Evolutionary conservation across 2,888 invertebrate genomes (phyloP).

Genomic region (Euplexia lucipara): DNA sequence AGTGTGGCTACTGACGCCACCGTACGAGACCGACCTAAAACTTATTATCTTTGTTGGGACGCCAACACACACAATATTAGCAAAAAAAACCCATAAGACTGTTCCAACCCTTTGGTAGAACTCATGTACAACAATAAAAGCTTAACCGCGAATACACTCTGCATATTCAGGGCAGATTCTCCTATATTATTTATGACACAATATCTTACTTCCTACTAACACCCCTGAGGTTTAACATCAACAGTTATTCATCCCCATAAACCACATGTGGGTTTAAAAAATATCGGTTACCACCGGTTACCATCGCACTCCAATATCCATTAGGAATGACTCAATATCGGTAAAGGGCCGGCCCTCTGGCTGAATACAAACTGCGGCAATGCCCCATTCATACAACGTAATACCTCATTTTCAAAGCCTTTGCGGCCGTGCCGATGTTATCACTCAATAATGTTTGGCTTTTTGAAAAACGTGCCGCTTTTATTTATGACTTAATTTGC

Average conservation of each 20-base stretch:
- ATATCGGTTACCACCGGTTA: slow-evolving; percentile 62
- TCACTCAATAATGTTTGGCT: slow-evolving; percentile 73
- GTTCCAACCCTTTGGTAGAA: not conserved
- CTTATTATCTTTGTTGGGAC: too few species aligned
- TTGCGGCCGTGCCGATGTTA: slow-evolving; percentile 75
- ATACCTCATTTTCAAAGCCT: slow-evolving; percentile 81
- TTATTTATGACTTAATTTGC: slow-evolving; percentile 63
- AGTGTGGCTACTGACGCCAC: too few species aligned
- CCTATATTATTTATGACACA: slow-evolving; percentile 49
- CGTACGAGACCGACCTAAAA: too few species aligned
- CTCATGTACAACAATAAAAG: not conserved
- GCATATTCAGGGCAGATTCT: slow-evolving; percentile 38
- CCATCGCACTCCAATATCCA: slow-evolving; percentile 71
- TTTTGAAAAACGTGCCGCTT: slow-evolving; percentile 69
- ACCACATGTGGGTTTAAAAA: slow-evolving; percentile 65
- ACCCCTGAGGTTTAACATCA: slow-evolving; percentile 53
- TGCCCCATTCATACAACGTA: slow-evolving; percentile 74
- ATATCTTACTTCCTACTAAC: slow-evolving; percentile 35
- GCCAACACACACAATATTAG: too few species aligned
- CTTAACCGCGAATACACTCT: slow-evolving; percentile 26
- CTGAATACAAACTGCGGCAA: slow-evolving; percentile 84
- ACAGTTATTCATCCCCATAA: slow-evolving; percentile 65
- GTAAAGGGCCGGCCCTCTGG: slow-evolving; percentile 71
- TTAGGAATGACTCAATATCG: slow-evolving; percentile 81
- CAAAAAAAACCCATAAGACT: too few species aligned